phyloP scores from a whole-genome alignment of 37 sponge, comb jelly and placozoan genomes.

The Cliona cf. orientalis region DNA sequence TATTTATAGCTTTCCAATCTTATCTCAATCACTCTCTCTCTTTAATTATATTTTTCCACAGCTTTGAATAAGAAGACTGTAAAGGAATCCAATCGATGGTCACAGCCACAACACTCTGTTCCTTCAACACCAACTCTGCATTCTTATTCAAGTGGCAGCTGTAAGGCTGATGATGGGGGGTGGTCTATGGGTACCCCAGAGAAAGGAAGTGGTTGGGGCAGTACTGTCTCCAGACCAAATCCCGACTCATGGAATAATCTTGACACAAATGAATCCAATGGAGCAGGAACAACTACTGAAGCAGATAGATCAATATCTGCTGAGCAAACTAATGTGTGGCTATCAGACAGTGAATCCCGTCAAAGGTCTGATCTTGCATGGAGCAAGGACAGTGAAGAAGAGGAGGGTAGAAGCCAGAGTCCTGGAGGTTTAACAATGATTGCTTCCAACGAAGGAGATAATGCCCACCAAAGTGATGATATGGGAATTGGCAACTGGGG shows the following conservation, averaged over 20 bases:
- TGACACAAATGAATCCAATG: neutral
- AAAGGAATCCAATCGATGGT: constrained; percentile 27
- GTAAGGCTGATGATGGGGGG: constrained; percentile 34
- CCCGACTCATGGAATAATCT: too few species aligned
- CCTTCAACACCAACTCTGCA: neutral
- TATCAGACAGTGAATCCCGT: neutral
- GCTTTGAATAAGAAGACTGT: constrained; percentile 22
- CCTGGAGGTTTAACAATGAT: constrained; percentile 5
- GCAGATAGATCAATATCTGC: neutral
- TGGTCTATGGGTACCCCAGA: constrained; percentile 58
- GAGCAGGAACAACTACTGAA: constrained; percentile 4
- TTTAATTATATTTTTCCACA: too few species aligned
- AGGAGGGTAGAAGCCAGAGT: constrained; percentile 3
- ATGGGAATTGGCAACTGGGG: neutral
- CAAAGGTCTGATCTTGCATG: too few species aligned
- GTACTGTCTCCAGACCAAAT: neutral
- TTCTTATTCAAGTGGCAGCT: neutral
- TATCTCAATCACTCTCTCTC: too few species aligned
- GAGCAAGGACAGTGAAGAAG: neutral
- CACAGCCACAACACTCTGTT: neutral
- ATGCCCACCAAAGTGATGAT: neutral
- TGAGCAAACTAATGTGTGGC: neutral
- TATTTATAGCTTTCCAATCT: too few species aligned
- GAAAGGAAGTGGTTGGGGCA: constrained; percentile 60
- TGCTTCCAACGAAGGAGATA: neutral